These are phyloP conservation scores for Lasaia peninsularis DNA, from an alignment of 1,140 invertebrate species.

Conservation along the genomic window DNA sequence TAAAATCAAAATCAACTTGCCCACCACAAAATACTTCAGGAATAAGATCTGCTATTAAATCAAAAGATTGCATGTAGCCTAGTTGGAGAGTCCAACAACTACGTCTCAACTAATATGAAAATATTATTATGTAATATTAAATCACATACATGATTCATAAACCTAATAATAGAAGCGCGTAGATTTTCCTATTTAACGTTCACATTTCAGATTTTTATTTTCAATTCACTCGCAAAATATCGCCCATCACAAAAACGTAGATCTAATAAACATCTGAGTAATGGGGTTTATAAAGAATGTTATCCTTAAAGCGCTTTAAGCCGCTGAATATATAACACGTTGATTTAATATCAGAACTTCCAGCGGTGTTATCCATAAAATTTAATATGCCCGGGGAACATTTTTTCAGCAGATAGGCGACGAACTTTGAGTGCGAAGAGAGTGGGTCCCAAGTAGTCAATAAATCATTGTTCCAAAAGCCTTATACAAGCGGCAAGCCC, in stretches of 20 bases:
- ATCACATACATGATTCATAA: no score
- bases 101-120: no score
- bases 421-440: conserved; percentile 42
- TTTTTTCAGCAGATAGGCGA: conserved; percentile 30
- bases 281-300: conserved; percentile 8
- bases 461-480: conserved; percentile 52
- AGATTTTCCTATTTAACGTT: no score
- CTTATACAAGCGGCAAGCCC: conserved; percentile 33
- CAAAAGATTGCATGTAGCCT: no score
- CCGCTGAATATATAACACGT: conserved; percentile 4
- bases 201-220: no score
- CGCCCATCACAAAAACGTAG: background rate
- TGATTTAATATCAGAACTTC: conserved; percentile 8
- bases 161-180: no score
- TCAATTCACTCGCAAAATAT: background rate
- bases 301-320: conserved; percentile 7
- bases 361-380: conserved; percentile 15
- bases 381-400: conserved; percentile 28
- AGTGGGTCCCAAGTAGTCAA: conserved; percentile 46
- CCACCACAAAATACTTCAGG: no score
- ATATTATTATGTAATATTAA: no score
- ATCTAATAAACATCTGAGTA: conserved; percentile 6
- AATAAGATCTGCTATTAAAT: no score
- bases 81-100: no score
- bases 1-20: no score